Conservation (phyloP, 1,140 invertebrate genomes). For the Myzus persicae region DNA sequence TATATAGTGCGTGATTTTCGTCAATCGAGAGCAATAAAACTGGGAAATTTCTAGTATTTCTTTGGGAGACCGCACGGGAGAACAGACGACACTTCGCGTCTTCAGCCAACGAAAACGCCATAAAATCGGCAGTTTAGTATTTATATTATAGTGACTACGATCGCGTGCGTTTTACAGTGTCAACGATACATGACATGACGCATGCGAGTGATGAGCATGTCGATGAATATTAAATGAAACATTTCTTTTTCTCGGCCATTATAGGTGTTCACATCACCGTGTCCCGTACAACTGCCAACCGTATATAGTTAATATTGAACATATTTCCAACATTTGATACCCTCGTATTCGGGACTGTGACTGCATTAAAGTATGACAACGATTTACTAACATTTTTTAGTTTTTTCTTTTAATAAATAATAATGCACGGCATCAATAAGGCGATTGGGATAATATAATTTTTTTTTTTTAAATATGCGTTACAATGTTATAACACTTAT, state of each 20-base stretch:
- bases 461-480: too few relatives aligned
- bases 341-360: not conserved
- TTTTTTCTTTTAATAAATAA: too few relatives aligned
- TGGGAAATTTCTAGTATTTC: too few relatives aligned
- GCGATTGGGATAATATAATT: too few relatives aligned
- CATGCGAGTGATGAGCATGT: not conserved
- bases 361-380: not conserved
- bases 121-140: not conserved
- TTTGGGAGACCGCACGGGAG: not conserved
- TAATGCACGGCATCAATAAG: too few relatives aligned
- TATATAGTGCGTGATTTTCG: too few relatives aligned
- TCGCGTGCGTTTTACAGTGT: not conserved
- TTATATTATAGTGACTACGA: not conserved
- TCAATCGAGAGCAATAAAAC: too few relatives aligned
- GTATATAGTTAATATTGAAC: too few relatives aligned
- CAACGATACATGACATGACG: not conserved
- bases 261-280: not conserved
- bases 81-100: not conserved
- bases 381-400: too few relatives aligned
- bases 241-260: not conserved
- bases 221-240: not conserved
- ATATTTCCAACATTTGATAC: not conserved
- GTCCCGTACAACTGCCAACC: too few relatives aligned
- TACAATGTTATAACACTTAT: too few relatives aligned
- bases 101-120: not conserved